Percentiles rank a stretch among this genome's conserved stretches.
phyloP scores from a whole-genome alignment of 2,888 invertebrate genomes.

The Drosophila lutescens region DNA sequence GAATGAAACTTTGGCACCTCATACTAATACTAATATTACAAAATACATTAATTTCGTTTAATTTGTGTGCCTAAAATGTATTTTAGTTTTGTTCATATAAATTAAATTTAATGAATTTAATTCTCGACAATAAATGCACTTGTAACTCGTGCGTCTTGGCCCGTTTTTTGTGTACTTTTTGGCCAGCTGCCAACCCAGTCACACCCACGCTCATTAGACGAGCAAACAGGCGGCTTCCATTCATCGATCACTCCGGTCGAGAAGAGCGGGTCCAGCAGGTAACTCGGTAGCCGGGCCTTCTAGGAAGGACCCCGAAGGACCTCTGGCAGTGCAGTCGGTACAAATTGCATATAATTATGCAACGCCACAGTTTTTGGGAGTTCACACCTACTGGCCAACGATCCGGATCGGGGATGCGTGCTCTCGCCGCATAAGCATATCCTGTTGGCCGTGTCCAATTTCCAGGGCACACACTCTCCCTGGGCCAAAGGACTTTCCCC shows the following conservation, averaged over 20 bases:
- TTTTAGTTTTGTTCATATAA: not conserved
- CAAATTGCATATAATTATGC: slow-evolving; percentile 78
- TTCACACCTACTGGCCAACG: slow-evolving; percentile 61
- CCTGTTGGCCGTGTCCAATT: slow-evolving; percentile 56
- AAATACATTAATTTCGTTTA: too few species aligned
- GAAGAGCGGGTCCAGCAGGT: too few species aligned
- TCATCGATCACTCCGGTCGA: slow-evolving; percentile 42
- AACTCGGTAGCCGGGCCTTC: slow-evolving; percentile 61
- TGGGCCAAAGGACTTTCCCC: slow-evolving; percentile 22
- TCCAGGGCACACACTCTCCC: slow-evolving; percentile 20
- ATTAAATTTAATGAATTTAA: not conserved
- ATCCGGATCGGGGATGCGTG: slow-evolving; percentile 21
- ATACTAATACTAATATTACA: too few species aligned
- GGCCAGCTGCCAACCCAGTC: slow-evolving; percentile 23
- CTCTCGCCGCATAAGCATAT: slow-evolving; percentile 35
- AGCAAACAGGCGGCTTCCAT: slow-evolving; percentile 41
- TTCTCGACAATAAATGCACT: not conserved
- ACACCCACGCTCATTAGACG: slow-evolving; percentile 31
- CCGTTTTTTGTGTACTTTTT: not conserved
- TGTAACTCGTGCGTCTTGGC: slow-evolving; percentile 9
- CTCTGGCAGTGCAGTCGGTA: slow-evolving; percentile 15
- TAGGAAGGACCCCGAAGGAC: slow-evolving; percentile 51
- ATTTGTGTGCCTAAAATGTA: too few species aligned
- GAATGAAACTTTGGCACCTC: too few species aligned
- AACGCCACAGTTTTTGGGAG: slow-evolving; percentile 49